Conservation (phyloP, 2,888 invertebrate genomes). For the Scaptomyza reducta region DNA sequence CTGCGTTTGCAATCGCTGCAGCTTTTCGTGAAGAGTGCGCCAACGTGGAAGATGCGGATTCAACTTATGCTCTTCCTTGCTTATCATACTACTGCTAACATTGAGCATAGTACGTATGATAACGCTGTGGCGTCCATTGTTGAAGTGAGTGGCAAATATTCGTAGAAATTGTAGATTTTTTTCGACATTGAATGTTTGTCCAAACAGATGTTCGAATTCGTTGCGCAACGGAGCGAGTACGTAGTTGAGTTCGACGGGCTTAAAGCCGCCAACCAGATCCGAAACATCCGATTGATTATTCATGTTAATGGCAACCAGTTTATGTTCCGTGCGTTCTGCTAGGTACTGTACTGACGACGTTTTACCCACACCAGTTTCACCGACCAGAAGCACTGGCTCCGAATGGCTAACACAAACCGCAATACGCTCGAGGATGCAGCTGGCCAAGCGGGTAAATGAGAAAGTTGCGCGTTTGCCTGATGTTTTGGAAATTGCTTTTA, state of each 20-base stretch:
- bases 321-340: constrained; percentile 92
- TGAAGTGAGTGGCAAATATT: constrained; percentile 91
- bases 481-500: constrained; percentile 40
- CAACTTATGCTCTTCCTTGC: constrained; percentile 68
- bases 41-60: constrained; percentile 85
- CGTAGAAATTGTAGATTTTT: constrained; percentile 93
- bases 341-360: constrained; percentile 97
- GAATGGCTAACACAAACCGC: constrained; percentile 91
- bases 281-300: constrained; percentile 99
- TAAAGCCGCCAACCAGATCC: constrained; percentile 98
- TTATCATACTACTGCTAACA: constrained; percentile 84
- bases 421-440: constrained; percentile 93
- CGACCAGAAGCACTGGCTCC: constrained; percentile 97
- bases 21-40: constrained; percentile 88
- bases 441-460: constrained; percentile 92
- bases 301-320: constrained; percentile 97
- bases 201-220: constrained; percentile 93
- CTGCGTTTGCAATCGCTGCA: constrained; percentile 90
- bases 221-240: constrained; percentile 91
- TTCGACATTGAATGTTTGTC: constrained; percentile 89
- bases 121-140: constrained; percentile 89
- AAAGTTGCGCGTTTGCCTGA: constrained; percentile 86
- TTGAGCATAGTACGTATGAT: constrained; percentile 91
- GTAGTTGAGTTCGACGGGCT: constrained; percentile 95
- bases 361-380: constrained; percentile 99